These are phyloP conservation scores for Colossoma macropomum DNA, from an alignment of 2,113 vertebrate genomes.

Conservation along the genomic window DNA sequence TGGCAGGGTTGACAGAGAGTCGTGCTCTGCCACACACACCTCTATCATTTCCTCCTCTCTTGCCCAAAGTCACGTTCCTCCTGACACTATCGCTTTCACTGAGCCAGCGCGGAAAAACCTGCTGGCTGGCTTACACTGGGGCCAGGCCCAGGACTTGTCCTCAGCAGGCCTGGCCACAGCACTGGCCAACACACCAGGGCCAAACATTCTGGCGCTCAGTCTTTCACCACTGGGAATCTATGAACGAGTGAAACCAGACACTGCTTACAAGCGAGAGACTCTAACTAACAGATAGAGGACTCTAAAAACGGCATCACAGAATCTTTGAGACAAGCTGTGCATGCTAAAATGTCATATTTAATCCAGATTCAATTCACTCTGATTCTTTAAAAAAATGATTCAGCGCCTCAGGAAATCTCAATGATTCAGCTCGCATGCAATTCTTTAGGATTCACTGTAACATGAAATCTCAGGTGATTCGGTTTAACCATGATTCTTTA, in stretches of 20 bases:
- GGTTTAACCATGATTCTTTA: too few relatives aligned
- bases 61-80: not conserved
- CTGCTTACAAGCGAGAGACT: not conserved
- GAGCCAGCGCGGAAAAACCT: not conserved
- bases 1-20: not conserved
- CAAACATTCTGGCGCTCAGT: not conserved
- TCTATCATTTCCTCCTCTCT: not conserved
- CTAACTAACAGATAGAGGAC: conserved; percentile 7
- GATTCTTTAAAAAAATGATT: too few relatives aligned
- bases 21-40: conserved; percentile 36
- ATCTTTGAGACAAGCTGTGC: too few relatives aligned
- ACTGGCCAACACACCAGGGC: conserved; percentile 6
- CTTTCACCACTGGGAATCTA: not conserved
- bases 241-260: not conserved
- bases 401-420: too few relatives aligned
- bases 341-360: too few relatives aligned
- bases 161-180: not conserved
- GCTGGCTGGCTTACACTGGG: not conserved
- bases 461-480: too few relatives aligned
- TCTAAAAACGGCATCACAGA: too few relatives aligned
- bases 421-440: too few relatives aligned
- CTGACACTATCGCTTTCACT: not conserved
- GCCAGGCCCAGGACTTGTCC: not conserved
- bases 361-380: too few relatives aligned
- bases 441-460: too few relatives aligned